Evolutionary conservation across 2,888 invertebrate species (phyloP).

Genomic region (Resseliella maxima): DNA sequence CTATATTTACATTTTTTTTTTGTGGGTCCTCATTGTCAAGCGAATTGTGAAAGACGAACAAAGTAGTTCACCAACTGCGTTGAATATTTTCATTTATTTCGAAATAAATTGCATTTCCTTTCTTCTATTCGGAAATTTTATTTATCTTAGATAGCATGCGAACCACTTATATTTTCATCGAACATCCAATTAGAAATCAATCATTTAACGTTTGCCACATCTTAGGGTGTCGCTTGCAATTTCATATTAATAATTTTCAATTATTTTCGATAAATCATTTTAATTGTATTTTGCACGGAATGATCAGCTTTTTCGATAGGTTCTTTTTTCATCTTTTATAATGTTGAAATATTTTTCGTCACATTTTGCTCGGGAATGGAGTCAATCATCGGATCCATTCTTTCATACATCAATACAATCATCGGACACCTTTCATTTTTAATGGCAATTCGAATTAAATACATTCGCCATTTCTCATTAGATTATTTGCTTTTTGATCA

Average conservation of each 20-base stretch:
- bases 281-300: background rate
- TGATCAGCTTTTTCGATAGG: no score
- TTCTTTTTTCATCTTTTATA: no score
- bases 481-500: no score
- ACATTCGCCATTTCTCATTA: no score
- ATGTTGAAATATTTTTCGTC: no score
- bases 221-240: background rate
- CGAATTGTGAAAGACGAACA: background rate
- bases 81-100: background rate
- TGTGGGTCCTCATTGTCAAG: background rate
- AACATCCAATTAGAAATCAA: slow-evolving; percentile 12
- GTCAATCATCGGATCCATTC: no score
- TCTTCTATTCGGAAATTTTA: background rate
- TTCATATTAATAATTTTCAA: background rate
- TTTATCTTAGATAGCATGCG: background rate
- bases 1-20: slow-evolving; percentile 31
- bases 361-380: no score
- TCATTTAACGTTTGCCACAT: background rate
- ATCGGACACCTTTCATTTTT: no score
- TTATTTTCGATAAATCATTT: background rate
- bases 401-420: no score
- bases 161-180: background rate
- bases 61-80: background rate
- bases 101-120: background rate
- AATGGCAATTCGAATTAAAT: no score